Conservation (phyloP, 2,888 invertebrate genomes). For the Dione vanillae region DNA sequence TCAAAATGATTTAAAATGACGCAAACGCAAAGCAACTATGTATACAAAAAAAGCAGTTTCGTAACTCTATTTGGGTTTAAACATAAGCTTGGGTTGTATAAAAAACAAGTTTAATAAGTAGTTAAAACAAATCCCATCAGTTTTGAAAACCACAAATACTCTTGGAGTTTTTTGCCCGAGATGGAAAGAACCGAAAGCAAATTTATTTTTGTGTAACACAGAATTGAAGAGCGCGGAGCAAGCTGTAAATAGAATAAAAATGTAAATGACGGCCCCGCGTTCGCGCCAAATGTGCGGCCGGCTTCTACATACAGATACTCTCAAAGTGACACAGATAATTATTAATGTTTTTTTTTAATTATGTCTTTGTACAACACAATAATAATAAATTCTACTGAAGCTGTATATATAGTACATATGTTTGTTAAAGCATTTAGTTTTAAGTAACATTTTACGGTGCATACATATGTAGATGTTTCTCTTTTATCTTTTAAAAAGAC, state of each 20-base stretch:
- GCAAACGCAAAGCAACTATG: not conserved
- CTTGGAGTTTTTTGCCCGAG: constrained; percentile 39
- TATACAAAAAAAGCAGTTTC: not conserved
- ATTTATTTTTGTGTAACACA: constrained; percentile 46
- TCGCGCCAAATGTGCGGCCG: constrained; percentile 50
- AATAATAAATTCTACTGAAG: not conserved
- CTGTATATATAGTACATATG: not conserved
- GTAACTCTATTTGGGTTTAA: not conserved
- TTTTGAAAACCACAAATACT: constrained; percentile 39
- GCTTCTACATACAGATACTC: constrained; percentile 42
- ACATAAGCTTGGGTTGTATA: constrained; percentile 9
- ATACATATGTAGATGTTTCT: no score
- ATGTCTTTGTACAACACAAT: not conserved
- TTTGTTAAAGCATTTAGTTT: not conserved
- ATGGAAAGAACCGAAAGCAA: constrained; percentile 42
- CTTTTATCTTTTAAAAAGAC: no score
- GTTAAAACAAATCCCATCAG: constrained; percentile 28
- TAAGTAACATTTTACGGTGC: no score
- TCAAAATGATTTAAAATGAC: no score
- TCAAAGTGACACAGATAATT: constrained; percentile 46
- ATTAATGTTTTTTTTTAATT: not conserved
- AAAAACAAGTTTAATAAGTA: constrained; percentile 22
- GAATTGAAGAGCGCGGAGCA: constrained; percentile 43
- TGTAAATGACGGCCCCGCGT: constrained; percentile 54
- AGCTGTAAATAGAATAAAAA: constrained; percentile 60